Evolutionary conservation across 2,888 invertebrate species (phyloP).

Genomic region (Mythimna pallens): DNA sequence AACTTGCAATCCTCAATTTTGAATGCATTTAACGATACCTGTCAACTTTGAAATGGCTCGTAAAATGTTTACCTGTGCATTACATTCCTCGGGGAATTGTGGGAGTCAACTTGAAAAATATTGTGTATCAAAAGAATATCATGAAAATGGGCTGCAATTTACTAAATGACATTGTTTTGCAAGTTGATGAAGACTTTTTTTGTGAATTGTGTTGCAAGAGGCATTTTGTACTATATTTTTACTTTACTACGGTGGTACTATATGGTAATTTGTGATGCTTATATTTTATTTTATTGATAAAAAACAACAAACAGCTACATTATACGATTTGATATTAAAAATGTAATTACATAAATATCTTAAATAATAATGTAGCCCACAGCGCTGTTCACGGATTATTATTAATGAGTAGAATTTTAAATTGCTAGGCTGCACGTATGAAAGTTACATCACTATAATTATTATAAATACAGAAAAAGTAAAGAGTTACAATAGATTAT

Average conservation of each 20-base stretch:
- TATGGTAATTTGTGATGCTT: not conserved
- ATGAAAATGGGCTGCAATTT: slow-evolving; percentile 39
- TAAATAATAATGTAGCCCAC: too few species aligned
- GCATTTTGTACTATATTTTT: not conserved
- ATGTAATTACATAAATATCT: too few species aligned
- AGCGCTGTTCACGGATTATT: too few species aligned
- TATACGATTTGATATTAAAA: too few species aligned
- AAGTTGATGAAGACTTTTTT: slow-evolving; percentile 15
- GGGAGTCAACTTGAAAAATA: slow-evolving; percentile 28
- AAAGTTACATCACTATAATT: too few species aligned
- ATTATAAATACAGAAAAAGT: too few species aligned
- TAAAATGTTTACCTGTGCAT: slow-evolving; percentile 58
- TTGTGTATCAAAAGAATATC: slow-evolving; percentile 23
- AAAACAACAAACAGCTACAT: too few species aligned
- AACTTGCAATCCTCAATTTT: slow-evolving; percentile 62
- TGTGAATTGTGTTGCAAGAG: slow-evolving; percentile 2
- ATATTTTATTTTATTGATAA: too few species aligned
- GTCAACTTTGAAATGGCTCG: slow-evolving; percentile 58
- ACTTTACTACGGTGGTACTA: not conserved
- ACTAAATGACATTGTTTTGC: slow-evolving; percentile 11
- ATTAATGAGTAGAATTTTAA: too few species aligned
- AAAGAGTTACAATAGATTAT: too few species aligned
- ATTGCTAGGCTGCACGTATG: too few species aligned
- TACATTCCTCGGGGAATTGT: slow-evolving; percentile 34
- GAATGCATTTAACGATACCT: slow-evolving; percentile 64